Evolutionary conservation across 2,888 invertebrate genomes (phyloP).

Genomic region (Aphodius granarius): DNA sequence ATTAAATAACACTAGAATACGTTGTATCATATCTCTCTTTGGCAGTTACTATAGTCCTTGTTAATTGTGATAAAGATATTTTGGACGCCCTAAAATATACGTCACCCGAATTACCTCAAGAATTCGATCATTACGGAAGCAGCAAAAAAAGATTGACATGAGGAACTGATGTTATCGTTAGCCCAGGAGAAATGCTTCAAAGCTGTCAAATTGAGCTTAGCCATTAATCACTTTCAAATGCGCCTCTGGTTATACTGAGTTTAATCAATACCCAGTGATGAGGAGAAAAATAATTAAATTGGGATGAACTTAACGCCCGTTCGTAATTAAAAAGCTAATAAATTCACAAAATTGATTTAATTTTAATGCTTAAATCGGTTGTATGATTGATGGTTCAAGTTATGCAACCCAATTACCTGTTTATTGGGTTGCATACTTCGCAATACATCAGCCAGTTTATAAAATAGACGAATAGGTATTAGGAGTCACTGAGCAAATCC

Average conservation of each 20-base stretch:
- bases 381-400: neutral
- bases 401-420: neutral
- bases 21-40: too few species aligned
- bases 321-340: neutral
- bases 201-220: neutral
- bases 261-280: neutral
- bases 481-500: neutral
- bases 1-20: too few species aligned
- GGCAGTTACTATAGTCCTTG: too few species aligned
- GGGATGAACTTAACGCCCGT: neutral
- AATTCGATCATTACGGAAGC: neutral
- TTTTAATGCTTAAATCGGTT: neutral
- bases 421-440: neutral
- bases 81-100: neutral
- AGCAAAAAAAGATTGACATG: neutral
- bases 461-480: neutral
- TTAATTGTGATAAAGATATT: neutral
- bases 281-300: neutral
- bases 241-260: neutral
- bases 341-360: neutral
- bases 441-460: neutral
- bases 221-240: neutral
- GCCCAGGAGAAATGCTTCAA: neutral
- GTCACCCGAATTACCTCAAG: neutral
- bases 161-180: neutral